Conservation (phyloP, 1,140 invertebrate species). For the Drosophila ironensis region DNA sequence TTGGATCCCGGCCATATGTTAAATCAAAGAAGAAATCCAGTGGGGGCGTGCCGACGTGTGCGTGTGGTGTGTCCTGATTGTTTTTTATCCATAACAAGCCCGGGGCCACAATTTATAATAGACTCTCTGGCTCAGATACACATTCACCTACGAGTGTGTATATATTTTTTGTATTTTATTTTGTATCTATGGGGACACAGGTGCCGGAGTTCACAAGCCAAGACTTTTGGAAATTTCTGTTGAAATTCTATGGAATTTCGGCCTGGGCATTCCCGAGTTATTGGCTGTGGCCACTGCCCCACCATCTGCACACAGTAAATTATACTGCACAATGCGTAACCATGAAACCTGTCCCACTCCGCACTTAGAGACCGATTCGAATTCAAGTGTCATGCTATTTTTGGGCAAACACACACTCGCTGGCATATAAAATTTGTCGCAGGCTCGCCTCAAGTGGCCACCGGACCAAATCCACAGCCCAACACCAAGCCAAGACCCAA, state of each 20-base stretch:
- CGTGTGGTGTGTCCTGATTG: conserved; percentile 53
- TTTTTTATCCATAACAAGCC: conserved; percentile 77
- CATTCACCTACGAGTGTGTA: background rate
- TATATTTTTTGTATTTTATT: conserved; percentile 26
- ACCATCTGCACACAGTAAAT: conserved; percentile 73
- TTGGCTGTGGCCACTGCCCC: background rate
- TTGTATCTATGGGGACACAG: conserved; percentile 43
- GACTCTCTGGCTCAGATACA: conserved; percentile 27
- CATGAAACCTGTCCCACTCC: conserved; percentile 66
- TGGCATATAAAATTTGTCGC: conserved; percentile 62
- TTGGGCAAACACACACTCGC: conserved; percentile 45
- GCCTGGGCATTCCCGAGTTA: conserved; percentile 35
- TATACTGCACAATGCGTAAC: conserved; percentile 56
- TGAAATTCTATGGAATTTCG: conserved; percentile 71
- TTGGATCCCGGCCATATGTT: conserved; percentile 39
- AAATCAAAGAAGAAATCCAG: conserved; percentile 51
- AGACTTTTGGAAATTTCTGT: conserved; percentile 46
- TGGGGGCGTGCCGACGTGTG: conserved; percentile 5
- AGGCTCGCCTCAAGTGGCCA: conserved; percentile 56
- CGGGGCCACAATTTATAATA: conserved; percentile 64
- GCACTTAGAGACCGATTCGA: conserved; percentile 45
- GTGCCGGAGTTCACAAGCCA: conserved; percentile 62
- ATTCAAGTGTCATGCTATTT: conserved; percentile 77
- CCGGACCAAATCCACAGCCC: conserved; percentile 19
- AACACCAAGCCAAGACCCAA: conserved; percentile 4